These are phyloP conservation scores for Conopomorpha cramerella DNA, from an alignment of 1,140 invertebrate species.

Conservation along the genomic window DNA sequence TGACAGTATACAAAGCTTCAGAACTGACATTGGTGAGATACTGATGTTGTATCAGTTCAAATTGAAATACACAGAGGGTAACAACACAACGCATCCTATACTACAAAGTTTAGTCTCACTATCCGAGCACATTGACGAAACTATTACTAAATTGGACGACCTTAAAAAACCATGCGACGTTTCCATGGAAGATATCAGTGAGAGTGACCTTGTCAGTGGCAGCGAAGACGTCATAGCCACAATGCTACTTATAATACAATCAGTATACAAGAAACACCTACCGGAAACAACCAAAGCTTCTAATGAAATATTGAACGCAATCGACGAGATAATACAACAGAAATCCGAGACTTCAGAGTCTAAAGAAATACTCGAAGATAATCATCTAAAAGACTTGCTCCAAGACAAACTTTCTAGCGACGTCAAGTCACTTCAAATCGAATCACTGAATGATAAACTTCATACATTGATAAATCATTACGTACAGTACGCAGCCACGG, in stretches of 20 bases:
- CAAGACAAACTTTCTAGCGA: slow-evolving; percentile 64
- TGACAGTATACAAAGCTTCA: slow-evolving; percentile 28
- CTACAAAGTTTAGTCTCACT: slow-evolving; percentile 32
- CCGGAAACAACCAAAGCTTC: slow-evolving; percentile 16
- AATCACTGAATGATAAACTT: slow-evolving; percentile 24
- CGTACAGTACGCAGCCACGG: slow-evolving; percentile 17
- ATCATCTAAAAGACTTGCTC: slow-evolving; percentile 68
- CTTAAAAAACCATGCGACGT: slow-evolving; percentile 18
- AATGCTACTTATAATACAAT: slow-evolving; percentile 69
- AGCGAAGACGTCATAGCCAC: slow-evolving; percentile 64
- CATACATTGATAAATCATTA: slow-evolving; percentile 19
- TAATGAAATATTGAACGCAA: slow-evolving; percentile 34
- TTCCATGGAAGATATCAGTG: slow-evolving; percentile 14
- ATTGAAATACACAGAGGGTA: slow-evolving; percentile 14
- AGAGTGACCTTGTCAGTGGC: slow-evolving; percentile 28
- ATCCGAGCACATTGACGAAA: slow-evolving; percentile 21
- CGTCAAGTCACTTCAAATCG: slow-evolving; percentile 60
- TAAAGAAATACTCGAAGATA: slow-evolving; percentile 59
- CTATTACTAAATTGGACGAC: slow-evolving; percentile 13
- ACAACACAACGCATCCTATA: slow-evolving; percentile 32
- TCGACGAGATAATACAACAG: slow-evolving; percentile 40
- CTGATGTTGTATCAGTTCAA: slow-evolving; percentile 32
- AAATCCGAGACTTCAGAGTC: slow-evolving; percentile 38
- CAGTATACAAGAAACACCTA: slow-evolving; percentile 70
- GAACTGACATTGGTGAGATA: slow-evolving; percentile 23